Percentiles rank a stretch among this genome's conserved stretches.
phyloP scores from a whole-genome alignment of 2,797 vertebrate genomes.

The Aphelocoma californica region DNA sequence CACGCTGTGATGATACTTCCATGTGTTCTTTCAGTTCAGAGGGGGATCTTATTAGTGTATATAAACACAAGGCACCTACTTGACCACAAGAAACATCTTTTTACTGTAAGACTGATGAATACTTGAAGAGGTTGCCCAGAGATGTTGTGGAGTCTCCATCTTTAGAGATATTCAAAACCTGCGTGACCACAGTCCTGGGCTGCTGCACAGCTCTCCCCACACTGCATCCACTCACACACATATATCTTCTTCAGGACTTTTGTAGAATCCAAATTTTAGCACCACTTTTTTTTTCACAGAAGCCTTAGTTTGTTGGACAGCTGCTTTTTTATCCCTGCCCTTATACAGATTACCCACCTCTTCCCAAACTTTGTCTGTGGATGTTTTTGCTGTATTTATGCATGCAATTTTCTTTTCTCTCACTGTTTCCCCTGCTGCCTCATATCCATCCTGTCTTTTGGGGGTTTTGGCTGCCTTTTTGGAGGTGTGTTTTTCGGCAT shows the following conservation, averaged over 20 bases:
- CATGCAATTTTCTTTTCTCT: neutral
- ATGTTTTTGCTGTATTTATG: neutral
- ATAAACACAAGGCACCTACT: neutral
- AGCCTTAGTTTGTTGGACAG: neutral
- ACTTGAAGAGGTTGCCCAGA: neutral
- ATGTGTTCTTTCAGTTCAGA: neutral
- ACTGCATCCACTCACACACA: neutral
- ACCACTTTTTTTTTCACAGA: accelerated
- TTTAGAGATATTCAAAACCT: neutral
- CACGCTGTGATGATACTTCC: accelerated
- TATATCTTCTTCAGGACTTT: neutral
- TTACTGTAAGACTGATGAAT: neutral
- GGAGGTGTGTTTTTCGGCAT: neutral
- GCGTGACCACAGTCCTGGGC: neutral
- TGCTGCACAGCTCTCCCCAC: neutral
- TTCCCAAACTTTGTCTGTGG: neutral
- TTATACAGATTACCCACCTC: neutral
- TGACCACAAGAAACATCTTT: neutral
- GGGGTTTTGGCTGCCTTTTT: neutral
- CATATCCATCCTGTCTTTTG: neutral
- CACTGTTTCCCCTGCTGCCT: neutral
- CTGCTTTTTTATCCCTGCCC: neutral
- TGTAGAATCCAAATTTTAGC: neutral
- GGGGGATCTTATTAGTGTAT: neutral
- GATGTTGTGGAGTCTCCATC: neutral